These are phyloP conservation scores for Nowickia ferox DNA, from an alignment of 2,888 invertebrate species.

Conservation along the genomic window DNA sequence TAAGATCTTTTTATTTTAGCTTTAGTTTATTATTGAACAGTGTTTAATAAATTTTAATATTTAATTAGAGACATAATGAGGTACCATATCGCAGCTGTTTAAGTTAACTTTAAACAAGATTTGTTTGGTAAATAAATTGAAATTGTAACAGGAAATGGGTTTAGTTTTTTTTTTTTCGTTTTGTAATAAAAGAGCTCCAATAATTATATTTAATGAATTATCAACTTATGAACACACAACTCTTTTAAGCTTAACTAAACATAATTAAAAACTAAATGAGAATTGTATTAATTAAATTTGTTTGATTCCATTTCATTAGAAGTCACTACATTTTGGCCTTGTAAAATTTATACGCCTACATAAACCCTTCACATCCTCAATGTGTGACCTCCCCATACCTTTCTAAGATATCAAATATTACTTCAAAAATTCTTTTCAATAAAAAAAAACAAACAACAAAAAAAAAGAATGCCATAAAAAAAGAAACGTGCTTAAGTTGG, in stretches of 20 bases:
- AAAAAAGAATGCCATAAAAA: not conserved
- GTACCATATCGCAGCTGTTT: conserved; percentile 29
- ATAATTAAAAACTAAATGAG: not conserved
- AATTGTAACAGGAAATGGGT: not conserved
- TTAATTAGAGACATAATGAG: conserved; percentile 58
- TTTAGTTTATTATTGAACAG: conserved; percentile 13
- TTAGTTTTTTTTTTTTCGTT: too few species aligned
- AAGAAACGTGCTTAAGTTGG: conserved; percentile 20
- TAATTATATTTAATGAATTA: too few species aligned
- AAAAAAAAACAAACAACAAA: not conserved
- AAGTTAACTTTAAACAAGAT: conserved; percentile 18
- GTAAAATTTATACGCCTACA: not conserved
- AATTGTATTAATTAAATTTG: too few species aligned
- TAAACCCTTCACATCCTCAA: conserved; percentile 21
- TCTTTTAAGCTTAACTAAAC: too few species aligned
- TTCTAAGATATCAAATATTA: not conserved
- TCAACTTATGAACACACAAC: too few species aligned
- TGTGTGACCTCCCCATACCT: conserved; percentile 19
- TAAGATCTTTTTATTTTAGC: not conserved
- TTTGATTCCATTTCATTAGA: too few species aligned
- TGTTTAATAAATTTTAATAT: conserved; percentile 26
- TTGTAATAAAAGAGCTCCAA: too few species aligned
- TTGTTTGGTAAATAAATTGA: conserved; percentile 1
- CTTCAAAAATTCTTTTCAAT: not conserved
- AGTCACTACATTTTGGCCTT: too few species aligned